phyloP scores from a whole-genome alignment of 53 echinoderm and acorn worm species.

The Crossaster papposus region DNA sequence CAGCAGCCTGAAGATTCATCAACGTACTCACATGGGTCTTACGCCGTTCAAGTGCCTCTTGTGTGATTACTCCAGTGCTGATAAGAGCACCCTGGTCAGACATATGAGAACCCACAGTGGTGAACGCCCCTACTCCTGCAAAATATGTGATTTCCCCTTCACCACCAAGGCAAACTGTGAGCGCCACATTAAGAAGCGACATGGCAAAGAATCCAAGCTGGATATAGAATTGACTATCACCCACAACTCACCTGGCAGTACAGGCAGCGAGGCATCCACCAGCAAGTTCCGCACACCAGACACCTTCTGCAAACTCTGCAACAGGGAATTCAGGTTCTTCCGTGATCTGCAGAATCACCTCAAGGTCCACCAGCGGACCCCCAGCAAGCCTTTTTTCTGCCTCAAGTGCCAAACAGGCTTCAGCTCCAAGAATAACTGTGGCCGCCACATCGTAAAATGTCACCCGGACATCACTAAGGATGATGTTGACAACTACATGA shows the following conservation, averaged over 20 bases:
- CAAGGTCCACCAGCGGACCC: slow-evolving; percentile 89
- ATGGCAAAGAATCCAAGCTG: slow-evolving; percentile 77
- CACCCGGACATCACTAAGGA: slow-evolving; percentile 83
- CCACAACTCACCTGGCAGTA: slow-evolving; percentile 68
- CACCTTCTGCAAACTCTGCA: slow-evolving; percentile 90
- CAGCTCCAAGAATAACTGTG: slow-evolving; percentile 86
- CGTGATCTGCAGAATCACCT: slow-evolving; percentile 94
- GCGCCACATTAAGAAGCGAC: slow-evolving; percentile 91
- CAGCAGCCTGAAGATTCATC: slow-evolving; percentile 92
- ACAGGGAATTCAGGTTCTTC: slow-evolving; percentile 95
- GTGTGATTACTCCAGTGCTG: slow-evolving; percentile 98
- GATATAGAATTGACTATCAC: slow-evolving; percentile 84
- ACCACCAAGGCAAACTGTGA: slow-evolving; percentile 99
- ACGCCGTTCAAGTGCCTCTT: slow-evolving; percentile 97
- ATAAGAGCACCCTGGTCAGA: slow-evolving; percentile 95
- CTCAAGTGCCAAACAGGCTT: slow-evolving; percentile 89
- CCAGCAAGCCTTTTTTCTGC: slow-evolving; percentile 83
- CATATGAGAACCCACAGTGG: slow-evolving; percentile 99
- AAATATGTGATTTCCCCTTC: slow-evolving; percentile 94
- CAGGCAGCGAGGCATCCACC: slow-evolving; percentile 49
- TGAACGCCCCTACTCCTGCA: slow-evolving; percentile 93
- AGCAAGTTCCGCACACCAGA: slow-evolving; percentile 86
- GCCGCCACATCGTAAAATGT: slow-evolving; percentile 87
- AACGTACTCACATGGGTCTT: slow-evolving; percentile 92
- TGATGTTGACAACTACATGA: slow-evolving; percentile 79